Percentiles rank a stretch among this genome's conserved stretches.
These are phyloP conservation scores for Brachypteracias leptosomus DNA, from an alignment of 2,113 vertebrate species.

Conservation along the genomic window DNA sequence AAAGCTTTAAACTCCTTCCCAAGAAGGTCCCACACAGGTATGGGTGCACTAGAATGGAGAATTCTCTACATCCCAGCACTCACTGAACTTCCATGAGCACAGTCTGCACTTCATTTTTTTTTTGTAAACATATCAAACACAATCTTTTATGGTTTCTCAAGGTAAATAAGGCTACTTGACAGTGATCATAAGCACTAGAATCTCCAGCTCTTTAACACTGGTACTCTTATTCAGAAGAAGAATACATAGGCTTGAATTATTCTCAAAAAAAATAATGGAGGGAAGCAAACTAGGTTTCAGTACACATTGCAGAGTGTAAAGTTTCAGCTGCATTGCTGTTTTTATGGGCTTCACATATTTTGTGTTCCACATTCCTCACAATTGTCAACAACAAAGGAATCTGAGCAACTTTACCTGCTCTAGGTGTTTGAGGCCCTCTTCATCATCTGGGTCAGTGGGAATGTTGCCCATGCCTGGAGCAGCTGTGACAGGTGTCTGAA, in stretches of 20 bases:
- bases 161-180: not conserved
- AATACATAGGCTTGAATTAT: not conserved
- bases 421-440: constrained; percentile 96
- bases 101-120: not conserved
- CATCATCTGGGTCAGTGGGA: constrained; percentile 88
- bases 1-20: not conserved
- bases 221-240: not conserved
- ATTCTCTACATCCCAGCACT: not conserved
- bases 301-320: not conserved
- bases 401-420: constrained; percentile 82
- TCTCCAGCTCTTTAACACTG: not conserved
- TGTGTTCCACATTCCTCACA: not conserved
- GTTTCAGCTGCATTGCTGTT: not conserved
- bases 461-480: constrained; percentile 78
- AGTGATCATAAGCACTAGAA: not conserved
- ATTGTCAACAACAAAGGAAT: not conserved
- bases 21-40: not conserved
- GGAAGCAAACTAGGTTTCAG: not conserved
- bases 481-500: constrained; percentile 67
- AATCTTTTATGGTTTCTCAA: not conserved
- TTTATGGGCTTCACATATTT: constrained; percentile 3
- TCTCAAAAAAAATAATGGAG: not conserved
- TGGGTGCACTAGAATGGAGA: not conserved
- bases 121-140: not conserved
- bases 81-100: not conserved